These are phyloP conservation scores for Keiferia lycopersicella DNA, from an alignment of 2,888 invertebrate genomes.

Conservation along the genomic window DNA sequence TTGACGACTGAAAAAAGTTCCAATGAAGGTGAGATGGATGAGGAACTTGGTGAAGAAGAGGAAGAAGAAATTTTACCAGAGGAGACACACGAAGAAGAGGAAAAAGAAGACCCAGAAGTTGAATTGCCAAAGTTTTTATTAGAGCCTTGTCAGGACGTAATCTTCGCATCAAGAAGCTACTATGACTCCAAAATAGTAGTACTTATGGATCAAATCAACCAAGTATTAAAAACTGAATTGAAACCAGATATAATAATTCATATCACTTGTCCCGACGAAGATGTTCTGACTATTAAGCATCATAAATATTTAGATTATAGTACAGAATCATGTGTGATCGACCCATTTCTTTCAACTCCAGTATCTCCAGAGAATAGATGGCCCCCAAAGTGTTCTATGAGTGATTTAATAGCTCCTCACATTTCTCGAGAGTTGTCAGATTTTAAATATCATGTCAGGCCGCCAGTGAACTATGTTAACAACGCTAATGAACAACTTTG, in stretches of 20 bases:
- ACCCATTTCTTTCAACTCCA: slow-evolving; percentile 44
- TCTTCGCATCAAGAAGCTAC: slow-evolving; percentile 44
- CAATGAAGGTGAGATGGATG: slow-evolving; percentile 27
- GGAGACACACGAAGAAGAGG: slow-evolving; percentile 45
- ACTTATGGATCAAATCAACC: slow-evolving; percentile 54
- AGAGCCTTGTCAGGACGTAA: slow-evolving; percentile 52
- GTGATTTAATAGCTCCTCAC: slow-evolving; percentile 48
- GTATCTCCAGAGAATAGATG: slow-evolving; percentile 49
- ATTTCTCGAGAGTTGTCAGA: slow-evolving; percentile 48
- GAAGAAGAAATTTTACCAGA: slow-evolving; percentile 46
- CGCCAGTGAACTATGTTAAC: slow-evolving; percentile 68
- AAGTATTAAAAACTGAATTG: slow-evolving; percentile 56
- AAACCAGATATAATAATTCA: slow-evolving; percentile 80
- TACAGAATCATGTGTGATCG: slow-evolving; percentile 12
- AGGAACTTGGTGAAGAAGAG: slow-evolving; percentile 40
- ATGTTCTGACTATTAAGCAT: slow-evolving; percentile 67
- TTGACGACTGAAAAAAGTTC: slow-evolving; percentile 20
- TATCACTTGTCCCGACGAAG: slow-evolving; percentile 76
- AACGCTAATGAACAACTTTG: slow-evolving; percentile 74
- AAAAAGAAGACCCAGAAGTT: slow-evolving; percentile 47
- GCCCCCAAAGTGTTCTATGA: slow-evolving; percentile 59
- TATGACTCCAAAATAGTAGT: slow-evolving; percentile 51
- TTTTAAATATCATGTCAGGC: slow-evolving; percentile 70
- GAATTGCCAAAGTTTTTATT: slow-evolving; percentile 64
- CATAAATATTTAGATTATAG: slow-evolving; percentile 59